Base-by-base conservation (phyloP, 2,888 invertebrate species). In the Helleia helle region DNA sequence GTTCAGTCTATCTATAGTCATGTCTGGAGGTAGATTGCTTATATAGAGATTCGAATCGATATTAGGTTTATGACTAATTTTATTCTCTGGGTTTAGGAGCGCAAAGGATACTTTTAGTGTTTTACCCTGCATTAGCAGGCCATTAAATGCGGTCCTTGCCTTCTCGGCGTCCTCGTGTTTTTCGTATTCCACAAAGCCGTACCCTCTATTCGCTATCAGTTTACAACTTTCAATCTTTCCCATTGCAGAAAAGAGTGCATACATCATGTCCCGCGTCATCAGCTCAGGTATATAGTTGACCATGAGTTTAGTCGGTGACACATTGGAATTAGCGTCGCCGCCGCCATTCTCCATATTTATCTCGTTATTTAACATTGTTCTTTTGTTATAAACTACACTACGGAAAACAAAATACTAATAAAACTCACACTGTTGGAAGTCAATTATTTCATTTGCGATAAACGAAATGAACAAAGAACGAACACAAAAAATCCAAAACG, bases 281-380 rank as follows among this genome's bases (percentile, higher is more conserved):
- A 84, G 55, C 61, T 86, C 86, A 39, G 86, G 86, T 55, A 86
- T 85, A 63, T 85, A 86, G 71, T 86, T 86, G 63, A 86, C 86
- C 86, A 86, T 86, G 73, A 86, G 83, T 70, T 86, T 86, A 60
- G 86, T 86, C 62, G 83, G 80, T 74, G 86, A 86, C 85, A 86
- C 84, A 81, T 84, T 85, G 71, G 66, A 68, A 60, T 62, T 70
- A 57, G 79, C 83, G 80, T 80, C 85, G 73, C 81, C 85, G 80
- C 83, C 83, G 83, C 84, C 85, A 81, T 85, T 85, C 84, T 86
- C 85, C 71, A 62, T 48, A 47, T 51, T 65, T 59, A 80, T 80
- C 55, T 84, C 83, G 76, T 73, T 76, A 46, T 71, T 68, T 73
- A 77, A 54, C 81, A 83, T 83, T 62, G 69, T 77, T 73, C 62